Base-by-base conservation (phyloP, 2,888 invertebrate species). In the Ochropacha duplaris region DNA sequence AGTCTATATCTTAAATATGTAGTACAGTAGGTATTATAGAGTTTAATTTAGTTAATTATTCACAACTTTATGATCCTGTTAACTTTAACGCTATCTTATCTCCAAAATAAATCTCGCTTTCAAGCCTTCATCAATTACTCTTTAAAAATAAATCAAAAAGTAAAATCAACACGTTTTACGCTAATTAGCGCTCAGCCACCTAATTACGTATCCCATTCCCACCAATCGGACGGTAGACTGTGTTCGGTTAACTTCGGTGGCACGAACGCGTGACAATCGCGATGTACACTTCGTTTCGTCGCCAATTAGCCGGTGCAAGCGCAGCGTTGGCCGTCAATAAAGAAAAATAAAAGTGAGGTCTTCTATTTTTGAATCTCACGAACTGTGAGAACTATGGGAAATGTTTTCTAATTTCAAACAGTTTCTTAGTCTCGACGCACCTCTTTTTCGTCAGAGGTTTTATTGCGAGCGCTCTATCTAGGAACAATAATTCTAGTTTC, bases 251-350 rank as follows among this genome's bases (percentile, higher is more conserved):
- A 44, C 44, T 9, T 44, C 44, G 44, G 44, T 61, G 64, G 68
- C 75, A 68, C 65, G 73, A 74, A 59, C 19, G 62, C 68, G 75
- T 71, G 69, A 72, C 73, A 69, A 70, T 71, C 69, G 64, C 26
- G 19, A 52, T 52, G 52, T 31, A 52, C 34, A 28, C 22, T 22
- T 24, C 24, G 26, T 50, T 44, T 44, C 44, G 44, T 44, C 54
- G 51, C 66, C 72, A 72, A 71, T 72, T 71, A 71, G 71, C 50
- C 54, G 36, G 59, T 28, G 49, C 50, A 54, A 39, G 54, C 34
- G 56, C 57, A 56, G 56, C 59, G 57, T 9, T 9, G 19, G 44
- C 44, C 44, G 39, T 39, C 39, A 39, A 44, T 44, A 44, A 44
- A 44, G 44, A 44, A 44, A 44, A 44, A 44, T 44, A 44, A 44